Evolutionary conservation across 1,140 invertebrate genomes (phyloP), one percentile per base, ranked within the genome.

Genomic region (Caenorhabditis brenneri): DNA sequence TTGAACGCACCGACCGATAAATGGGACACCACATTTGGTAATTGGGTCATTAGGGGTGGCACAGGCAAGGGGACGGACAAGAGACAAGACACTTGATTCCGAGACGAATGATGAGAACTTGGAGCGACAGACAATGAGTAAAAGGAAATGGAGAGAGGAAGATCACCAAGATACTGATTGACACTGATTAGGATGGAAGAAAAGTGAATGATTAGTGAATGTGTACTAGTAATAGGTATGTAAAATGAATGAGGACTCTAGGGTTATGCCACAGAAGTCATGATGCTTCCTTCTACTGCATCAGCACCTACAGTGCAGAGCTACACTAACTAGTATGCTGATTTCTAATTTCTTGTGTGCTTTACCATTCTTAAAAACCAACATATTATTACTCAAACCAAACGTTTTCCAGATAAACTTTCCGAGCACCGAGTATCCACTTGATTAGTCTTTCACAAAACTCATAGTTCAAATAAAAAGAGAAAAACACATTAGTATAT

Each of bases 1-100:
- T 74, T 74, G 65, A 74, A 74, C 65, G 65, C 15, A 74, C 65
- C 36, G 65, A 65, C 65, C 65, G 65, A 74, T 74, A 74, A 74
- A 74, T 74, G 65, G 65, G 65, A 74, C 65, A 74, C 65, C 65
- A 74, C 65, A 74, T 74, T 74, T 74, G 65, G 65, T 74, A 74
- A 74, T 74, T 74, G 65, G 65, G 65, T 74, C 65, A 74, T 74
- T 74, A 42, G 65, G 65, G 65, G 65, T 74, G 65, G 65, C 65
- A 74, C 65, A 74, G 65, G 36, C 36, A 42, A 4, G 36, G 65
- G 22, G 36, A 29, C 15, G 1, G 65, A 60, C 29, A 31, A 42
- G n/a, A 6, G 36, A 60, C 29, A 31, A 42, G 33, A 74, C 65
- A 42, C 65, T 74, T 74, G 65, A 74, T 65, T 65, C 29, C 15